phyloP scores from a whole-genome alignment of 1,140 invertebrate species.

The Leptonema lineaticorne region DNA sequence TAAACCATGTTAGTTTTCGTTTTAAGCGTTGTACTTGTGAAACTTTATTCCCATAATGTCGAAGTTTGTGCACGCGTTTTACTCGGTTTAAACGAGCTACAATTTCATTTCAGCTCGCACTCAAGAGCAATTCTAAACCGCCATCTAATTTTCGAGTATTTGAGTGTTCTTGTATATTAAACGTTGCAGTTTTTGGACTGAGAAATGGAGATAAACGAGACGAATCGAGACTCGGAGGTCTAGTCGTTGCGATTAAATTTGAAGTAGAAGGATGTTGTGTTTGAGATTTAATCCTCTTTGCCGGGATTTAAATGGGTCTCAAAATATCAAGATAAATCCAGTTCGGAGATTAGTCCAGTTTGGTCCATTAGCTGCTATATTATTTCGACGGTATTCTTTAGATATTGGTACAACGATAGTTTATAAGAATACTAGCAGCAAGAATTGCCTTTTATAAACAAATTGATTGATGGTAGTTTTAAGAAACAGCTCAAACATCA shows the following conservation, averaged over 20 bases:
- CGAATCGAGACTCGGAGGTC: background rate
- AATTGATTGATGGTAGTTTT: background rate
- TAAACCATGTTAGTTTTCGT: too few relatives aligned
- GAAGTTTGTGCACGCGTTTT: background rate
- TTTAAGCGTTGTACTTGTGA: too few relatives aligned
- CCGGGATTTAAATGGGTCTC: background rate
- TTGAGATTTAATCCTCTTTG: background rate
- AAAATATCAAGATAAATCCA: background rate
- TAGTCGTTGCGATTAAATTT: background rate
- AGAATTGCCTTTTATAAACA: background rate
- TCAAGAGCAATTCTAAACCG: background rate
- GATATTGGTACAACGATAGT: too few relatives aligned
- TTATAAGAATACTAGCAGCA: background rate
- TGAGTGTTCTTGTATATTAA: background rate
- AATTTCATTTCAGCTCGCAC: background rate
- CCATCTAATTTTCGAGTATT: background rate
- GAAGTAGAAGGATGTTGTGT: background rate
- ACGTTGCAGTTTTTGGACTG: background rate
- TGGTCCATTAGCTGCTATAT: background rate
- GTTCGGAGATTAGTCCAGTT: conserved; percentile 1
- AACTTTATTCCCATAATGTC: conserved; percentile 12
- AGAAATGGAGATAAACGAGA: background rate
- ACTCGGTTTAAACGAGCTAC: background rate
- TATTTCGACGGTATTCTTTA: background rate
- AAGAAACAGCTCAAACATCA: too few relatives aligned